Percentiles rank a stretch among this genome's conserved stretches.
Evolutionary conservation across 1,140 invertebrate genomes (phyloP).

Genomic region (Lordiphosa mommai): DNA sequence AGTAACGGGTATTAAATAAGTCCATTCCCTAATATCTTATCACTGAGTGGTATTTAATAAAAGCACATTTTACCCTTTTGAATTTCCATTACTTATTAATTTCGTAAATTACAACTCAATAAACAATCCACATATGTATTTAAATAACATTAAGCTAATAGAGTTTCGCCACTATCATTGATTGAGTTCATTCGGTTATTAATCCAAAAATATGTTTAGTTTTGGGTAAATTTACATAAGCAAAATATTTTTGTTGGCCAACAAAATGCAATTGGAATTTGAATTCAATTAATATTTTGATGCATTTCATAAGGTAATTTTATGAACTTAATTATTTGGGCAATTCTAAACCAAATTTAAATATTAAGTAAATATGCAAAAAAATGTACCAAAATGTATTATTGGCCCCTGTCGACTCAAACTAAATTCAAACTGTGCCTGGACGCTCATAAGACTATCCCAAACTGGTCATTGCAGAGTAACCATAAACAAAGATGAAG

Average conservation of each 20-base stretch:
- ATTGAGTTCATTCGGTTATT: constrained; percentile 3
- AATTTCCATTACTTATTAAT: no score
- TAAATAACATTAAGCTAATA: background rate
- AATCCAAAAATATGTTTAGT: constrained; percentile 1
- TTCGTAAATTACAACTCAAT: no score
- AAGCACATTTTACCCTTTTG: no score
- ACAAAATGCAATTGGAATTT: background rate
- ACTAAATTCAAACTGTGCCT: constrained; percentile 27
- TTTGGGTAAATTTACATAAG: constrained; percentile 3
- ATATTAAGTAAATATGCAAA: background rate
- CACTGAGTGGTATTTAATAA: no score
- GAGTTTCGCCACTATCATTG: background rate
- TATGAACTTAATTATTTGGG: background rate
- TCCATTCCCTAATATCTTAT: no score
- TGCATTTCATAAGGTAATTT: constrained; percentile 5
- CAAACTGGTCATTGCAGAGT: constrained; percentile 71
- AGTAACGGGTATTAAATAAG: no score
- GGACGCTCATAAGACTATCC: constrained; percentile 53
- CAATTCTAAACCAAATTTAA: background rate
- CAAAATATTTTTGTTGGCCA: background rate
- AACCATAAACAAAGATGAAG: constrained; percentile 73
- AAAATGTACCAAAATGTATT: constrained; percentile 58
- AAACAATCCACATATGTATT: no score
- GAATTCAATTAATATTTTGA: constrained; percentile 3
- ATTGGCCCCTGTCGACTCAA: constrained; percentile 25